phyloP scores from a whole-genome alignment of 2,113 vertebrate genomes.

The Megaceryle maxima region DNA sequence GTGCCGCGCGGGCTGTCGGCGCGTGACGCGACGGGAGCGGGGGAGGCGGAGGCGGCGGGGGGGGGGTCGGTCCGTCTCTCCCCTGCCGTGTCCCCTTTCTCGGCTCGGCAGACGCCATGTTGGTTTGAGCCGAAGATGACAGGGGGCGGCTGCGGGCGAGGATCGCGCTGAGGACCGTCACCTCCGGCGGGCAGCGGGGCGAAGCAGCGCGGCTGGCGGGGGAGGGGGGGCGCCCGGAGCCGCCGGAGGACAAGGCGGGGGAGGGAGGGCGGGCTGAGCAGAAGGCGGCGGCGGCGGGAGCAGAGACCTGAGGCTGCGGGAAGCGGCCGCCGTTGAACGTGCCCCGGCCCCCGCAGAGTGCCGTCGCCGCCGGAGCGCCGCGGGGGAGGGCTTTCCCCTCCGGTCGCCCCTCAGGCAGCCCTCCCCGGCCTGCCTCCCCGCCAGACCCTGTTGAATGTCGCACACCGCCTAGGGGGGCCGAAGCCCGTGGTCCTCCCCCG shows the following conservation, averaged over 20 bases:
- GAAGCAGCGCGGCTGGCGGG: not conserved
- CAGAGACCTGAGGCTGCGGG: slow-evolving; percentile 49
- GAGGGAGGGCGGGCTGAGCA: not conserved
- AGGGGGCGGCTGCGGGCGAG: slow-evolving; percentile 54
- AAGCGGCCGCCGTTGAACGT: slow-evolving; percentile 38
- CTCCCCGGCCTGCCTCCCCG: not conserved
- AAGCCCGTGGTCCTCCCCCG: not conserved
- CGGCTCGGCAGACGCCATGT: slow-evolving; percentile 70
- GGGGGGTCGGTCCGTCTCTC: not conserved
- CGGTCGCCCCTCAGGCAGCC: not conserved
- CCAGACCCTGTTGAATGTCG: slow-evolving; percentile 10
- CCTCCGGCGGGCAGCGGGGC: not conserved
- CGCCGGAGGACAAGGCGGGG: not conserved
- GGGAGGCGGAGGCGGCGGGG: not conserved
- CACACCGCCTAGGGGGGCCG: not conserved
- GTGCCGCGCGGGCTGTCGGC: not conserved
- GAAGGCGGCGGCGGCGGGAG: slow-evolving; percentile 20
- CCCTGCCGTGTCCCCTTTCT: slow-evolving; percentile 9
- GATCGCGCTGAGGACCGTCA: slow-evolving; percentile 19
- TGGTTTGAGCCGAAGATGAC: slow-evolving; percentile 73
- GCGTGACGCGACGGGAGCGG: not conserved
- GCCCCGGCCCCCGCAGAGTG: slow-evolving; percentile 29
- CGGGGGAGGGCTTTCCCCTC: slow-evolving; percentile 26
- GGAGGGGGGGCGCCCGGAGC: not conserved
- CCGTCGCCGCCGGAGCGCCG: slow-evolving; percentile 41